Percentiles rank a stretch among this genome's conserved stretches.
phyloP scores from a whole-genome alignment of 2,797 vertebrate genomes.

The Halcyon leucocephala region DNA sequence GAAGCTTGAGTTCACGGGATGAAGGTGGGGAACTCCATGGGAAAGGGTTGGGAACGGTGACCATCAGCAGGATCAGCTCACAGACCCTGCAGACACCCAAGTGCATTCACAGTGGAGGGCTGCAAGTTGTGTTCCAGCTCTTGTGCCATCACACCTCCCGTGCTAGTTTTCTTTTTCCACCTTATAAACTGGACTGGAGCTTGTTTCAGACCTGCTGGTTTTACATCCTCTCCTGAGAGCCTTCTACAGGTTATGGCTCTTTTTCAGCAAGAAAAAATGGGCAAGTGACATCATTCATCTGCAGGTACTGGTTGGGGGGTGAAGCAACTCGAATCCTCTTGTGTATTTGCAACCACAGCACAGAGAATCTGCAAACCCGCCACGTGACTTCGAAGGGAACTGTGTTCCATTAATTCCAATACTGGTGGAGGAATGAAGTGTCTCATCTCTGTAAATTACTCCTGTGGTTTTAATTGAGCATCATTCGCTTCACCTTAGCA shows the following conservation, averaged over 20 bases:
- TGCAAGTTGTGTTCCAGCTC: background rate
- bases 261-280: background rate
- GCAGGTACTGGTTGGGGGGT: fast-evolving
- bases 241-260: background rate
- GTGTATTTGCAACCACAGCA: background rate
- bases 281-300: background rate
- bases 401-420: background rate
- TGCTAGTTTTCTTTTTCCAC: fast-evolving
- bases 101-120: fast-evolving
- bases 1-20: background rate
- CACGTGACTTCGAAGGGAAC: background rate
- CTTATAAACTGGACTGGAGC: background rate
- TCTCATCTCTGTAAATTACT: background rate
- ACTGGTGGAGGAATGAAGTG: background rate
- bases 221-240: background rate
- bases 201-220: background rate
- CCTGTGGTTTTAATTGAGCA: background rate
- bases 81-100: background rate
- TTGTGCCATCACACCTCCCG: background rate
- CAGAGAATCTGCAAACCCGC: background rate
- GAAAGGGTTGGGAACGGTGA: background rate
- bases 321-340: background rate
- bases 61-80: fast-evolving
- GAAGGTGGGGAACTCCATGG: background rate
- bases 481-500: background rate